phyloP scores from a whole-genome alignment of 2,888 invertebrate species.

The Hemistola chrysoprasaria region DNA sequence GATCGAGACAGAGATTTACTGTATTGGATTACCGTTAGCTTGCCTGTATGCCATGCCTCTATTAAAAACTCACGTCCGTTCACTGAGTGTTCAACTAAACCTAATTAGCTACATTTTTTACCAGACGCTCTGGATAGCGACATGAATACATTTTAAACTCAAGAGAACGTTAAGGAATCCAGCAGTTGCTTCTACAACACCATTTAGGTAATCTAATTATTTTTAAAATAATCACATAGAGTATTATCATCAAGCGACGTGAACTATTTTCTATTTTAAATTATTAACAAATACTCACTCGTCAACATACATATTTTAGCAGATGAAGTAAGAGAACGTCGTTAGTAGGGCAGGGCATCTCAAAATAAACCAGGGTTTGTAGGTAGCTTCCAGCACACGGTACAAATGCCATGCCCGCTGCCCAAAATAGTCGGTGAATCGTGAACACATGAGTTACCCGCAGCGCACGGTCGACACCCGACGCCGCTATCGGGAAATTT shows the following conservation, averaged over 20 bases:
- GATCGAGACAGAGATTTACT: slow-evolving; percentile 3
- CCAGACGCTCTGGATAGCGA: slow-evolving; percentile 43
- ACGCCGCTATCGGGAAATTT: slow-evolving; percentile 39
- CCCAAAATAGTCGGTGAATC: slow-evolving; percentile 67
- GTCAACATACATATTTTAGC: slow-evolving; percentile 16
- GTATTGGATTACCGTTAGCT: slow-evolving; percentile 34
- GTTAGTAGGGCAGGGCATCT: slow-evolving; percentile 75
- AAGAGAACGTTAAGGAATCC: slow-evolving; percentile 53
- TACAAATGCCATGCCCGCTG: slow-evolving; percentile 69
- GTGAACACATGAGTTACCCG: slow-evolving; percentile 42
- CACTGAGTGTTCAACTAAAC: slow-evolving; percentile 32
- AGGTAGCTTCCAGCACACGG: slow-evolving; percentile 73
- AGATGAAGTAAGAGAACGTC: slow-evolving; percentile 45
- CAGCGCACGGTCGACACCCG: slow-evolving; percentile 27
- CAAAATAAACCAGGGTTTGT: slow-evolving; percentile 65
- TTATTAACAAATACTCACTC: not conserved
- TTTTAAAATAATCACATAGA: too few relatives aligned
- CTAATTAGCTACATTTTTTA: slow-evolving; percentile 60
- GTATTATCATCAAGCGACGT: too few relatives aligned
- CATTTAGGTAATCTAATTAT: too few relatives aligned
- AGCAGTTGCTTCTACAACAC: too few relatives aligned
- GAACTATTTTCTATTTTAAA: not conserved
- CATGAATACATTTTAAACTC: slow-evolving; percentile 52
- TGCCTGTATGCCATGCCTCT: slow-evolving; percentile 31
- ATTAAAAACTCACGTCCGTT: slow-evolving; percentile 39